Evolutionary conservation across 2,113 vertebrate species (phyloP), one percentile per base, ranked within the genome.

Genomic region (Melanotaenia duboulayi): DNA sequence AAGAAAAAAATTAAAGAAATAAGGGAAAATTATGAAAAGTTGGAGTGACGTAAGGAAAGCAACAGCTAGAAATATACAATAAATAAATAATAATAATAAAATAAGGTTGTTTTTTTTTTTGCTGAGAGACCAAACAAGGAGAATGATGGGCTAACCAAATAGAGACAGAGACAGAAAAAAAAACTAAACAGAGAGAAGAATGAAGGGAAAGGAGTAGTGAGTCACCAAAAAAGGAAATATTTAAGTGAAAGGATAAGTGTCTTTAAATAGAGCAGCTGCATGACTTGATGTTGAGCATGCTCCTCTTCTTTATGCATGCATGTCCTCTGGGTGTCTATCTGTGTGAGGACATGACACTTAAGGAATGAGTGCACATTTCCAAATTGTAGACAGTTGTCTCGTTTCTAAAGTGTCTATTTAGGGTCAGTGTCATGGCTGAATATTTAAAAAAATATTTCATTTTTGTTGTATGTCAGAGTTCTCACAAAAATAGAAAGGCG

Each of bases 191-290:
- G 17, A 28, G 19, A 74, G 10, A 20, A 35, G 11, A 48, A 42
- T 42, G 24, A 39, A 59, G 46, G 28, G 11, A 52, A 19, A 44
- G 11, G 8, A 32, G 7, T 23, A 0, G 5, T 2, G 40, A 35
- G 35, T 35, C 13, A 55, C 51, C 58, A 32, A 76, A 76, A 19
- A 67, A 61, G 74, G 50, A 62, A 63, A 66, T 66, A n/a, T 35
- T 66, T 42, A 49, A 57, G 22, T 37, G n/a, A 64, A 71, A 0
- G 14, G n/a, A 10, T 16, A 64, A 64, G 49, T 22, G 39, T 66
- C 64, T 66, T 19, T 20, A 65, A 54, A 14, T 24, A 49, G 40
- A 49, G 42, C 42, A 49, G 55, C 42, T 58, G 40, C 14, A 14
- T n/a, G 5, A 12, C 35, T 19, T 7, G 20, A 51, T 23, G 20